Conservation (phyloP, 1,140 invertebrate genomes). For the Leguminivora glycinivorella region DNA sequence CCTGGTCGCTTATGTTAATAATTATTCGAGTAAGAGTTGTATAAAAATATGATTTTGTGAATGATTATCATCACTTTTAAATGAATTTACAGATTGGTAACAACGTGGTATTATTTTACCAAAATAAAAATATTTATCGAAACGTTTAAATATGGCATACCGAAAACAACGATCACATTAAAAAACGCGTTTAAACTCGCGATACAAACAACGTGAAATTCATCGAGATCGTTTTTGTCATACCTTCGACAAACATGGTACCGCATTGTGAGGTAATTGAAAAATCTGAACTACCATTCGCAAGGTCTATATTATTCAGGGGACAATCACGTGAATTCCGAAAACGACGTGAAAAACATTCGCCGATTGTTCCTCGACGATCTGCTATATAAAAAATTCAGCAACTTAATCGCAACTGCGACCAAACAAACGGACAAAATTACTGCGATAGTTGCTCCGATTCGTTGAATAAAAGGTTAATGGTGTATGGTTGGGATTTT, state of each 20-base stretch:
- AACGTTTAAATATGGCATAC: neutral
- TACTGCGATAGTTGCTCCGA: conserved; percentile 53
- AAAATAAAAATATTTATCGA: neutral
- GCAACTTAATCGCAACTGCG: conserved; percentile 63
- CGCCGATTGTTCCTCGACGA: conserved; percentile 66
- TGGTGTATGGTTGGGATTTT: conserved; percentile 1
- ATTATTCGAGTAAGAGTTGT: neutral
- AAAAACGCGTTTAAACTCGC: conserved; percentile 16
- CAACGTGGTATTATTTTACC: no score
- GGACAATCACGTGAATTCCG: conserved; percentile 70
- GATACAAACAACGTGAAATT: conserved; percentile 9
- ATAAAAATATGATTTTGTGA: no score
- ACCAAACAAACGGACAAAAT: conserved; percentile 58
- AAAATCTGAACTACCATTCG: conserved; percentile 64
- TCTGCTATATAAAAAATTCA: conserved; percentile 69
- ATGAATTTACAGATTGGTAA: no score
- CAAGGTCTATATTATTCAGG: conserved; percentile 64
- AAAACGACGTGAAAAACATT: conserved; percentile 71
- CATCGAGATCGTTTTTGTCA: conserved; percentile 23
- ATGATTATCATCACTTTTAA: no score
- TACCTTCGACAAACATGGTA: conserved; percentile 37
- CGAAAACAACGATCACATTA: neutral
- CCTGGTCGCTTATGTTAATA: conserved; percentile 13
- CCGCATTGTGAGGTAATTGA: conserved; percentile 68
- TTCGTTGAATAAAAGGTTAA: conserved; percentile 41